These are phyloP conservation scores for Phacellophora camtschatica DNA, from an alignment of 30 jellyfish, hydroid and myxozoan genomes.

Conservation along the genomic window DNA sequence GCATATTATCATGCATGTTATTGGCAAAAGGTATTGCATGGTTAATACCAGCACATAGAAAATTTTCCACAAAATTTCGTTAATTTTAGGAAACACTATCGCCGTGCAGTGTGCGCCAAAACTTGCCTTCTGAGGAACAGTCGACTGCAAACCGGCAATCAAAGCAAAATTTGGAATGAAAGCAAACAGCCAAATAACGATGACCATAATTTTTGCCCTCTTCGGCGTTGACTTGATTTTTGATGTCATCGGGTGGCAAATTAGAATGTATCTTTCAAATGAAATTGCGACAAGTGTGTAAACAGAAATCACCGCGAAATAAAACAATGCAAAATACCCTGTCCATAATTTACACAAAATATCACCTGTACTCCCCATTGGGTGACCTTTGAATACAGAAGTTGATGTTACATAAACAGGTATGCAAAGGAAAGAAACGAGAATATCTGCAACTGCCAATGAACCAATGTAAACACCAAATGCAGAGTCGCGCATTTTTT, in stretches of 20 bases:
- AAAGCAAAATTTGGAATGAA: constrained; percentile 52
- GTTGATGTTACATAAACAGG: constrained; percentile 66
- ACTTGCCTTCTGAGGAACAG: constrained; percentile 38
- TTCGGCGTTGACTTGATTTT: constrained; percentile 33
- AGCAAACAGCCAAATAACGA: constrained; percentile 48
- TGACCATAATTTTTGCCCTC: constrained; percentile 45
- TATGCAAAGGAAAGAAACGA: constrained; percentile 22
- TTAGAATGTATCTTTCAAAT: constrained; percentile 52
- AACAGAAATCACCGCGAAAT: constrained; percentile 72
- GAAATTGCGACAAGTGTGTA: constrained; percentile 71
- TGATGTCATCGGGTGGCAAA: constrained; percentile 64
- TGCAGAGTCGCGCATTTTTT: constrained; percentile 48
- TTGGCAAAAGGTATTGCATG: constrained; percentile 66
- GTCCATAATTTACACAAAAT: constrained; percentile 66
- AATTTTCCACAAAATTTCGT: constrained; percentile 8
- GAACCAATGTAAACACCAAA: constrained; percentile 56
- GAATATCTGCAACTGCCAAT: constrained; percentile 48
- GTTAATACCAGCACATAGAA: constrained; percentile 26
- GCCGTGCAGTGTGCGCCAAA: constrained; percentile 76
- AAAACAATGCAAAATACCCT: constrained; percentile 57
- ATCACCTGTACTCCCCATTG: constrained; percentile 59
- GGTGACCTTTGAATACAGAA: constrained; percentile 40
- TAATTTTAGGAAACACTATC: constrained; percentile 8
- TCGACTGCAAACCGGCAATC: constrained; percentile 47
- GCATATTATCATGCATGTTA: constrained; percentile 62